Base-by-base conservation (phyloP, 2,888 invertebrate genomes). In the Furcula furcula region DNA sequence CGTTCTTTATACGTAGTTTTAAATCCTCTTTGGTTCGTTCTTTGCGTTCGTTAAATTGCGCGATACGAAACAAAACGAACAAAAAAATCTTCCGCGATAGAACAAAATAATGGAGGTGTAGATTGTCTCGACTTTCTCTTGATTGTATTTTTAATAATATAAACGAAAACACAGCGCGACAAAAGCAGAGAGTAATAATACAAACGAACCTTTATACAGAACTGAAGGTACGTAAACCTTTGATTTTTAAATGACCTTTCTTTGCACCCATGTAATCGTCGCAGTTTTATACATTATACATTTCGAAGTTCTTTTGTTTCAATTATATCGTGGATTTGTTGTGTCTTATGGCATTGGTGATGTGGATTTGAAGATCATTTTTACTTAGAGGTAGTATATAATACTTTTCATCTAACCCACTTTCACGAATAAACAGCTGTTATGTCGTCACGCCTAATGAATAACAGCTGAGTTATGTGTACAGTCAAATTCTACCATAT, bases 391-490 rank as follows among this genome's bases (percentile, higher is more conserved):
- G 14, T 15, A 13, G 22, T 55, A 40, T 35, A 36, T 47, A 41
- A 16, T 32, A 45, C 40, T 44, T 55, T 57, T 50, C 36, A 36
- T 40, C 9, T 62, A 65, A 59, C 68, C 80, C 66, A 81, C 79
- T 83, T 83, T 84, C 76, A 60, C 55, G 45, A 56, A 64, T 52
- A 76, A 76, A 68, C 85, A 85, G 84, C 83, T 84, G 84, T 79
- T 77, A 67, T 55, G 65, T 72, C 76, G 81, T 81, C 78, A 82
- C 71, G 61, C 63, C 63, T 70, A 54, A 48, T 51, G 41, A 46
- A 40, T 39, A 73, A 73, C 81, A 81, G 80, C 80, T 81, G 75
- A 69, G 59, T 55, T 34, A 23, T 27, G 34, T 42, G 22, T 58
- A 40, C 29, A 43, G 34, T 39, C 32, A 36, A 27, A 31, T n/a